Percentiles rank a stretch among this genome's conserved stretches.
These are phyloP conservation scores for Drosophila watanabei DNA, from an alignment of 1,140 invertebrate genomes.

Conservation along the genomic window DNA sequence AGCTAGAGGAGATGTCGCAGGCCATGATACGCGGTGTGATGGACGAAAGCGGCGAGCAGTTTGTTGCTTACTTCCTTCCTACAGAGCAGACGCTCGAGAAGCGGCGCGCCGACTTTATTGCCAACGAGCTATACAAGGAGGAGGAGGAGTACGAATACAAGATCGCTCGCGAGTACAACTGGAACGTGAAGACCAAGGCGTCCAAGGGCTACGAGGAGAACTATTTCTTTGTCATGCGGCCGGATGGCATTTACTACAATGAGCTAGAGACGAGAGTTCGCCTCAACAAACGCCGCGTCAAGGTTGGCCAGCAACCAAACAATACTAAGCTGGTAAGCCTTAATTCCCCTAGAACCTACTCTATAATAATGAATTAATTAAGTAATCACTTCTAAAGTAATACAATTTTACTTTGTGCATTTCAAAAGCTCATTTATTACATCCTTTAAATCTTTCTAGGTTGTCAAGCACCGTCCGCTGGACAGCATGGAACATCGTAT, in stretches of 20 bases:
- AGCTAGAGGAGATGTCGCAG: constrained; percentile 99
- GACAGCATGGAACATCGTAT: constrained; percentile 94
- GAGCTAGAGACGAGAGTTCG: constrained; percentile 98
- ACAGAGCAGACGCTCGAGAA: constrained; percentile 96
- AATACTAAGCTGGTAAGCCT: constrained; percentile 87
- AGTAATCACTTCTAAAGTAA: no score
- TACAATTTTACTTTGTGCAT: background rate
- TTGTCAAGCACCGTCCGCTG: constrained; percentile 96
- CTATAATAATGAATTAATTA: background rate
- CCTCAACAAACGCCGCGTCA: constrained; percentile 94
- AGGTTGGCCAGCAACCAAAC: constrained; percentile 89
- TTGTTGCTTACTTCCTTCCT: constrained; percentile 99
- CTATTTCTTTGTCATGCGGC: constrained; percentile 97
- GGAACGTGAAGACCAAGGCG: constrained; percentile 99
- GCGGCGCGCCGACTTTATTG: constrained; percentile 92
- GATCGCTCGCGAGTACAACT: constrained; percentile 98
- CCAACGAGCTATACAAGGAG: constrained; percentile 94
- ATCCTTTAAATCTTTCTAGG: constrained; percentile 35
- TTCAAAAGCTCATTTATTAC: no score
- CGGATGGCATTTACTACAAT: constrained; percentile 98
- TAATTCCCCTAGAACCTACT: background rate
- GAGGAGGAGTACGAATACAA: constrained; percentile 98
- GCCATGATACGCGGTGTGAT: constrained; percentile 99
- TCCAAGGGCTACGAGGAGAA: constrained; percentile 99
- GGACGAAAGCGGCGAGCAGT: constrained; percentile 99